Conservation (phyloP, 2,888 invertebrate genomes). For the Cheilosia variabilis region DNA sequence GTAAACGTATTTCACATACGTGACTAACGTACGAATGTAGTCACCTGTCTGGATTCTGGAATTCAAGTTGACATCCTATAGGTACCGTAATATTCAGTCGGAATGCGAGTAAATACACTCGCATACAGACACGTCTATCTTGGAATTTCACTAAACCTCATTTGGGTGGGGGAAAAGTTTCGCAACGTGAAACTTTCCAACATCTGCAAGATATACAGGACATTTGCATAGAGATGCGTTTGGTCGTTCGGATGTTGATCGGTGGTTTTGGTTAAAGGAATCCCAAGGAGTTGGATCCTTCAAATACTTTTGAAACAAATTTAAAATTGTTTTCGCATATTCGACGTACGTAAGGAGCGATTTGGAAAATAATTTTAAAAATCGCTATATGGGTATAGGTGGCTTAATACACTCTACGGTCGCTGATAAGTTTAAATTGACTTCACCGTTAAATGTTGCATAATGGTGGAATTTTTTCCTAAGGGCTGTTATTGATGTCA, state of each 20-base stretch:
- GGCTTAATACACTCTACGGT: background rate
- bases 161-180: constrained; percentile 21
- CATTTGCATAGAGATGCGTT: constrained; percentile 59
- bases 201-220: constrained; percentile 61
- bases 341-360: background rate
- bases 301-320: constrained; percentile 47
- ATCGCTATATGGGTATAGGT: background rate
- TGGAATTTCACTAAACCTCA: constrained; percentile 35
- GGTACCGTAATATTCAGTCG: constrained; percentile 34
- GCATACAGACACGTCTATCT: background rate
- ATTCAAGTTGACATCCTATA: constrained; percentile 41
- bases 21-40: constrained; percentile 45
- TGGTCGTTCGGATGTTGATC: constrained; percentile 32
- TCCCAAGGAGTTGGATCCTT: background rate
- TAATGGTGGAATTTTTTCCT: no score
- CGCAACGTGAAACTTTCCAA: constrained; percentile 55
- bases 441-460: no score
- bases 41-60: constrained; percentile 52
- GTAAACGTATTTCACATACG: constrained; percentile 48
- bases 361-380: background rate
- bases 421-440: no score
- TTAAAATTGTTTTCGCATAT: constrained; percentile 35
- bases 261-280: constrained; percentile 27
- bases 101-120: constrained; percentile 43
- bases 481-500: no score